Base-by-base conservation (phyloP, 1,140 invertebrate species). In the Sinella curviseta region DNA sequence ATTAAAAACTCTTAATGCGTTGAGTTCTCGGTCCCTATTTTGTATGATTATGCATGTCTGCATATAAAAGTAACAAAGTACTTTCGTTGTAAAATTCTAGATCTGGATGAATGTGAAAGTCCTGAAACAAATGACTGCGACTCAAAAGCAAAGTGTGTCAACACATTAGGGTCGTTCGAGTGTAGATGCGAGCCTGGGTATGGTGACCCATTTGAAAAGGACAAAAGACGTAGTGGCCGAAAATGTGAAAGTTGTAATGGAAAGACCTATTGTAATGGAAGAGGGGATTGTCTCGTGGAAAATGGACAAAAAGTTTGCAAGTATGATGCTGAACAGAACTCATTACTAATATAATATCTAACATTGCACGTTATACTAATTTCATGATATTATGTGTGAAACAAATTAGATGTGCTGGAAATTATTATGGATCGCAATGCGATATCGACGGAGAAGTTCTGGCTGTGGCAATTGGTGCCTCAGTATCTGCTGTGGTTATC, bases 111-210 rank as follows among this genome's bases (percentile, higher is more conserved):
- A 86, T 98, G 96, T 84, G 89, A 91, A 0, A 92, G 92, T 0
- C 85, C 90, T 12, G 95, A 97, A 74, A 86, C 97, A 14, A 95
- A 99, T 85, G 97, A 99, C 86, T 99, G 97, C 84, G 93, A 95
- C 82, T 89, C 91, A 14, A 90, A 93, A 74, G 96, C 94, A 0
- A 90, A 88, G 0, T 99, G 97, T 87, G 91, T 91, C 35, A 99
- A 99, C 86, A 91, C 91, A 0, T 96, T 95, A 89, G 97, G 97
- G 17, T 92, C 92, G 8, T 99, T 96, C 85, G 91, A 90, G 55
- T 99, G 97, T 84, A 88, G 88, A 2, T 99, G 97, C 85, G 91
- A 91, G 3, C 86, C 91, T 12, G 95, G 95, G 2, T 93, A 93
- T 30, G 91, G 92, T 33, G 94, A 95, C 87, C 91, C 91, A 17